phyloP scores from a whole-genome alignment of 2,888 invertebrate genomes.

The Orthosia incerta region DNA sequence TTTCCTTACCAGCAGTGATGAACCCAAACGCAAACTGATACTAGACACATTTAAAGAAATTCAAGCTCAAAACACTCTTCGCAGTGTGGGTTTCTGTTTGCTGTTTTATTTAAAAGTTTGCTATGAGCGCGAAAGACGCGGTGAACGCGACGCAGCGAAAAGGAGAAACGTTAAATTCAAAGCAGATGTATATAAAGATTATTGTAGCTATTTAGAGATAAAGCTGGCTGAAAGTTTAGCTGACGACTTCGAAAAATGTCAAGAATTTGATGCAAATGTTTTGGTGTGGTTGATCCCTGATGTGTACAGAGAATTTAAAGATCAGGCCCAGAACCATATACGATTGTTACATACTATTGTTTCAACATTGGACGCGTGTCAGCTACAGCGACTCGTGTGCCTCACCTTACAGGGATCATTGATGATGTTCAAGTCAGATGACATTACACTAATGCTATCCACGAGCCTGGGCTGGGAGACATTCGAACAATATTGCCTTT shows the following conservation, averaged over 20 bases:
- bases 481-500: slow-evolving; percentile 98
- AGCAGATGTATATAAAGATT: slow-evolving; percentile 96
- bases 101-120: slow-evolving; percentile 97
- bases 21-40: slow-evolving; percentile 94
- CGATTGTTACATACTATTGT: slow-evolving; percentile 97
- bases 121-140: slow-evolving; percentile 90
- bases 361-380: slow-evolving; percentile 96
- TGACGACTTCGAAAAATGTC: slow-evolving; percentile 96
- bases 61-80: slow-evolving; percentile 92
- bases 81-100: slow-evolving; percentile 95
- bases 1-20: slow-evolving; percentile 93
- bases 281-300: slow-evolving; percentile 98
- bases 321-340: slow-evolving; percentile 96
- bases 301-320: slow-evolving; percentile 97
- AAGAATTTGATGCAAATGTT: slow-evolving; percentile 96
- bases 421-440: slow-evolving; percentile 95
- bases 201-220: slow-evolving; percentile 95
- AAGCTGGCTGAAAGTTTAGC: slow-evolving; percentile 94
- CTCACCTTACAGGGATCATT: slow-evolving; percentile 97
- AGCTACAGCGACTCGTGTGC: slow-evolving; percentile 97
- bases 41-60: slow-evolving; percentile 95
- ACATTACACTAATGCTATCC: slow-evolving; percentile 93
- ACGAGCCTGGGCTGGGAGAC: slow-evolving; percentile 98
- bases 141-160: slow-evolving; percentile 88
- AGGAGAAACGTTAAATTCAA: slow-evolving; percentile 93